Evolutionary conservation across 2,797 vertebrate genomes (phyloP), one percentile per base, ranked within the genome.

Genomic region (Leptodactylus fallax): DNA sequence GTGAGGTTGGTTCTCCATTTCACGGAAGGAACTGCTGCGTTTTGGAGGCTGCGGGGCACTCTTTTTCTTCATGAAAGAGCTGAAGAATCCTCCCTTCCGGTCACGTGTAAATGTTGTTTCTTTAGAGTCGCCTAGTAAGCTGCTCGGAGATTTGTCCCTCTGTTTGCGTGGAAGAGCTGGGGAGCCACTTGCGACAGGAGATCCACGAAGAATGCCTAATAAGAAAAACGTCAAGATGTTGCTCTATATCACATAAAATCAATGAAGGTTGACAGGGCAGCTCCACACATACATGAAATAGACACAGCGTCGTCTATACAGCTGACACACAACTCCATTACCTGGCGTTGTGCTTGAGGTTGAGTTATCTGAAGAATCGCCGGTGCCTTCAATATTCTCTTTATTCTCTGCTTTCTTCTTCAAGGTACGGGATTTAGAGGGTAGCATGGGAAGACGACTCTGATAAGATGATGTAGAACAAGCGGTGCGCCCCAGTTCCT

Each of bases 11-110:
- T 97, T 98, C 93, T 99, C 98, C 97, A 99, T 98, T 93, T 99
- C 98, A 60, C 98, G 95, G 93, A 99, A 99, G 79, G 98, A 99
- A 90, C 97, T 98, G 94, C 98, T 99, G 92, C 98, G 97, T 90
- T 98, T 98, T 25, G 98, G 98, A 10, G 98, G 98, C 0, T 97
- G 97, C 3, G 98, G 98, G 55, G 98, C 97, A 5, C 96, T 99
- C 91, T 98, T 99, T 93, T 99, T 99, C 94, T 97, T 99, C 93
- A 99, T 99, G 89, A 99, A 99, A 79, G 98, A 99, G 93, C 98
- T 99, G 93, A 99, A 99, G 95, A 99, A 99, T 91, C 98, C 97
- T 0, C 98, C 96, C 92, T 99, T 99, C 84, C 98, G 96, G 91
- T 99, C 98, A 89, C 98, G 95, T 56, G 97, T 98, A 91, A 99